These are phyloP conservation scores for Phyllopteryx taeniolatus DNA, from an alignment of 2,113 vertebrate genomes.

Conservation along the genomic window DNA sequence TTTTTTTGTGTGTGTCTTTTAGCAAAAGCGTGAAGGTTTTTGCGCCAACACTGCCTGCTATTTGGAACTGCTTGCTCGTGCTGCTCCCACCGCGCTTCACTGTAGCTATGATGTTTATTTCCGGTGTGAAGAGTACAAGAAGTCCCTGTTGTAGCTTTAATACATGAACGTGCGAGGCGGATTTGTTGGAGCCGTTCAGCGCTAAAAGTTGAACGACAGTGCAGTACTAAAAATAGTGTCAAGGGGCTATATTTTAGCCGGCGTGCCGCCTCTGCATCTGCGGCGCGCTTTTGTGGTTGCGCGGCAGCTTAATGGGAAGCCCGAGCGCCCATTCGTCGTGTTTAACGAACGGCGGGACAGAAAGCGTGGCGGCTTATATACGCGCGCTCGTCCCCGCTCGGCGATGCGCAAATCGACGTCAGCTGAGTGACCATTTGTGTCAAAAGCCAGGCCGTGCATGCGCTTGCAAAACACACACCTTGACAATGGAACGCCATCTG, in stretches of 20 bases:
- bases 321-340: slow-evolving; percentile 39
- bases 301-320: slow-evolving; percentile 27
- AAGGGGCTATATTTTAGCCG: slow-evolving; percentile 14
- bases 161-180: neutral
- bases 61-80: too few species aligned
- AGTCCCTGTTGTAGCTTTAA: neutral
- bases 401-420: slow-evolving; percentile 28
- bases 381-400: slow-evolving; percentile 22
- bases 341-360: slow-evolving; percentile 25
- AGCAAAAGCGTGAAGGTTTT: too few species aligned
- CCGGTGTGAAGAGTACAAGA: too few species aligned
- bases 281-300: slow-evolving; percentile 13
- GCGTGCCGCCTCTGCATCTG: neutral
- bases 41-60: too few species aligned
- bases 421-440: slow-evolving; percentile 34
- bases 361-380: slow-evolving; percentile 24
- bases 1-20: too few species aligned
- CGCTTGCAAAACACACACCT: slow-evolving; percentile 10
- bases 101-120: too few species aligned
- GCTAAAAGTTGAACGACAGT: neutral
- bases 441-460: slow-evolving; percentile 28
- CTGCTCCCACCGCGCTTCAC: too few species aligned
- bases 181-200: neutral
- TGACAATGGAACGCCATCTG: neutral
- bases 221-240: slow-evolving; percentile 13